phyloP scores from a whole-genome alignment of 2,113 vertebrate genomes.

The Macquaria ambigua region DNA sequence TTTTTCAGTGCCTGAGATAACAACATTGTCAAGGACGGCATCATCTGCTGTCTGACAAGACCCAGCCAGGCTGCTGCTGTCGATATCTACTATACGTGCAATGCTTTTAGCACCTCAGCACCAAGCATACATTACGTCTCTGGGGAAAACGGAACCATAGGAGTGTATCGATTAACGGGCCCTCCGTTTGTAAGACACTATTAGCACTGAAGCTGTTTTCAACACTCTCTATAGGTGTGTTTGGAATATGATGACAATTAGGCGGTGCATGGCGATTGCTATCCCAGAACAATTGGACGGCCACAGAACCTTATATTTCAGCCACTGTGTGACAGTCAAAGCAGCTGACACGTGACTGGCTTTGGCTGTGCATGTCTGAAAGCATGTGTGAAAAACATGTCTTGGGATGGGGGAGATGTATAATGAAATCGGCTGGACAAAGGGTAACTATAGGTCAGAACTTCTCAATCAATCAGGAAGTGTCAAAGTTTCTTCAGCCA shows the following conservation, averaged over 20 bases:
- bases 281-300: not conserved
- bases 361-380: slow-evolving; percentile 11
- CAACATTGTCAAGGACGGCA: slow-evolving; percentile 5
- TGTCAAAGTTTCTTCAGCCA: not conserved
- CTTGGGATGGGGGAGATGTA: not conserved
- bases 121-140: slow-evolving; percentile 39
- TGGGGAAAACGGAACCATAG: slow-evolving; percentile 32
- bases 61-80: slow-evolving; percentile 36
- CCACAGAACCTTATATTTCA: slow-evolving; percentile 1
- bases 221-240: not conserved
- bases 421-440: slow-evolving; percentile 29
- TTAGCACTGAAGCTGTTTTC: not conserved
- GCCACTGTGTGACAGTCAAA: not conserved
- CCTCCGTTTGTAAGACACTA: slow-evolving; percentile 36
- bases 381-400: slow-evolving; percentile 14
- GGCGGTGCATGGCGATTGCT: not conserved
- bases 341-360: not conserved
- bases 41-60: slow-evolving; percentile 28
- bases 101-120: slow-evolving; percentile 29
- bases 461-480: slow-evolving; percentile 30
- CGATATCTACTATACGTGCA: slow-evolving; percentile 13
- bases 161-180: slow-evolving; percentile 47
- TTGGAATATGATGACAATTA: slow-evolving; percentile 24
- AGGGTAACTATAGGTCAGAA: not conserved
- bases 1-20: slow-evolving; percentile 18